A percentile compares a stretch with the other conserved stretches of the same genome.
Conservation (phyloP, 2,888 invertebrate species). For the Zeuzera pyrina region DNA sequence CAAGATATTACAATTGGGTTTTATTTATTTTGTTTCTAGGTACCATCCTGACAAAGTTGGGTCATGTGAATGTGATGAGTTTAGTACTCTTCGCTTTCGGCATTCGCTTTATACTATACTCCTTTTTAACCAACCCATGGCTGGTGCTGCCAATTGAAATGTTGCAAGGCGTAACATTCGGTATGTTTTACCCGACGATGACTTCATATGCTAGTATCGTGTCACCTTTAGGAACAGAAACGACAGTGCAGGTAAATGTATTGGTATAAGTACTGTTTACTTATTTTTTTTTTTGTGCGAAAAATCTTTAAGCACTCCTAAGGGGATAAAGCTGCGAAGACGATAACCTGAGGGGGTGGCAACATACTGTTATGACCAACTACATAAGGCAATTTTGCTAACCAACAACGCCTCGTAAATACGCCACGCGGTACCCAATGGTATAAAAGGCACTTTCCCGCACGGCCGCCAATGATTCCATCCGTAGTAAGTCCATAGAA, state of each 20-base stretch:
- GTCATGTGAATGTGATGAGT: constrained; percentile 88
- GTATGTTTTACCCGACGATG: constrained; percentile 91
- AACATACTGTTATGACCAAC: no score
- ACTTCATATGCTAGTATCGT: constrained; percentile 89
- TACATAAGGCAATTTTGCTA: no score
- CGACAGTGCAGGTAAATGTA: constrained; percentile 83
- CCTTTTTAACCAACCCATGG: constrained; percentile 86
- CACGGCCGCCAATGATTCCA: no score
- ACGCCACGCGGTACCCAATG: no score
- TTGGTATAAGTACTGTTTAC: no score
- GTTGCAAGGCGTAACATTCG: constrained; percentile 90
- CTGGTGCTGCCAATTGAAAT: constrained; percentile 88
- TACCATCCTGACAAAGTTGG: constrained; percentile 82
- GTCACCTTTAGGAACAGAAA: constrained; percentile 87
- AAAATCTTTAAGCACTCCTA: no score
- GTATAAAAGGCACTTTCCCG: no score
- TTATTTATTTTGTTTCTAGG: constrained; percentile 49
- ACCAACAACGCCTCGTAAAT: no score
- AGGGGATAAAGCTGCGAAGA: no score
- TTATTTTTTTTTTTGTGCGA: no score
- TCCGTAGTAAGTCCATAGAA: no score
- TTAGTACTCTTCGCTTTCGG: constrained; percentile 86
- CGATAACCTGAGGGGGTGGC: no score
- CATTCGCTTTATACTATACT: constrained; percentile 86
- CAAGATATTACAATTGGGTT: neutral